Conservation (phyloP, 2,888 invertebrate species). For the Hesperia comma region DNA sequence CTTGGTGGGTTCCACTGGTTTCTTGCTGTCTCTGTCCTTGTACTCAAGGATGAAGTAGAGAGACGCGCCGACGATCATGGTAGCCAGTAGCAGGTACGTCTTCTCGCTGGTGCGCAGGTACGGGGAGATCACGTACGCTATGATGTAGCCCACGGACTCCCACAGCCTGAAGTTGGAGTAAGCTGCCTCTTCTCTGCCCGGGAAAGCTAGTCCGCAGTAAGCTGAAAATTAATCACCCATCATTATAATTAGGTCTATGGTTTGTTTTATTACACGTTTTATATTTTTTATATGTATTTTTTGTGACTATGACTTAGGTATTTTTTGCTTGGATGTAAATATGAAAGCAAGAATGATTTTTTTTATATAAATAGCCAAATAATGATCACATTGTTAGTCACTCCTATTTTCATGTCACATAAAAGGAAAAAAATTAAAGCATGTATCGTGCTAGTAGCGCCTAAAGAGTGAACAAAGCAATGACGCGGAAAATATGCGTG, state of each 20-base stretch:
- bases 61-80: slow-evolving; percentile 77
- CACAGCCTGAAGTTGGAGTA: slow-evolving; percentile 88
- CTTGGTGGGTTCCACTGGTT: slow-evolving; percentile 49
- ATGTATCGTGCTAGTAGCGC: no score
- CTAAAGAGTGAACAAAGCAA: no score
- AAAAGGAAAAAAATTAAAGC: no score
- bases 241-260: no score
- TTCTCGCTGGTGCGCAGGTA: slow-evolving; percentile 79
- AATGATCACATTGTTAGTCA: no score
- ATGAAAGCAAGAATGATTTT: no score
- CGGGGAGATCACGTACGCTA: slow-evolving; percentile 85
- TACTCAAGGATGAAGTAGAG: slow-evolving; percentile 79
- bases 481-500: no score
- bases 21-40: slow-evolving; percentile 54
- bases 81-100: slow-evolving; percentile 76
- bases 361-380: neutral
- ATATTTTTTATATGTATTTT: no score
- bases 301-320: no score
- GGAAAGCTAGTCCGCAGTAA: slow-evolving; percentile 86
- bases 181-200: slow-evolving; percentile 85
- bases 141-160: slow-evolving; percentile 87
- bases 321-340: no score
- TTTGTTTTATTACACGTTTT: no score
- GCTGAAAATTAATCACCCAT: slow-evolving; percentile 60
- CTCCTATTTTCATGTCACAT: no score